phyloP scores from a whole-genome alignment of 1,140 invertebrate genomes.

The Holcopasites calliopsidis region DNA sequence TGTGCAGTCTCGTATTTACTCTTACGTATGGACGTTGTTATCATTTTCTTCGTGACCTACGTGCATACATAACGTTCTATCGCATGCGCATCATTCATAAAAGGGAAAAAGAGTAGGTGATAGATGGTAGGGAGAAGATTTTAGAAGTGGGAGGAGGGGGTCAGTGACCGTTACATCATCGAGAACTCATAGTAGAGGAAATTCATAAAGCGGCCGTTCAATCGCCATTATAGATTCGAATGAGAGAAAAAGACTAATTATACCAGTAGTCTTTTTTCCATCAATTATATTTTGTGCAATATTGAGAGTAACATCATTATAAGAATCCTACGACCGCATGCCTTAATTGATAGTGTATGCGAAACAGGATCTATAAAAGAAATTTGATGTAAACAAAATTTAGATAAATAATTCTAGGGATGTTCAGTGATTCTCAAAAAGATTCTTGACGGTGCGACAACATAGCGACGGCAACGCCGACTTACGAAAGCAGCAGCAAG shows the following conservation, averaged over 20 bases:
- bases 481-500: conserved; percentile 54
- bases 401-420: conserved; percentile 35
- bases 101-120: conserved; percentile 60
- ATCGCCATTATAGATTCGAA: background rate
- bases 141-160: conserved; percentile 64
- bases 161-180: conserved; percentile 79
- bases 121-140: conserved; percentile 38
- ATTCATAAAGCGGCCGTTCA: conserved; percentile 44
- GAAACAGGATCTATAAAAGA: no score
- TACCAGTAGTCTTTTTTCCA: background rate
- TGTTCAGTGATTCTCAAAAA: conserved; percentile 30
- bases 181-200: conserved; percentile 60
- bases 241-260: background rate
- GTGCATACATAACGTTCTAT: conserved; percentile 43
- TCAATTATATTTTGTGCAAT: background rate
- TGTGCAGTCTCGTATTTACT: background rate
- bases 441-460: conserved; percentile 53
- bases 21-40: background rate
- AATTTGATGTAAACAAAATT: background rate
- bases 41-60: conserved; percentile 46
- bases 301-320: background rate
- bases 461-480: conserved; percentile 46
- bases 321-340: no score
- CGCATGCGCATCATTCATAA: conserved; percentile 53
- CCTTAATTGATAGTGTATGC: no score